phyloP scores from a whole-genome alignment of 2,888 invertebrate species.

The Pristionchus entomophagus region DNA sequence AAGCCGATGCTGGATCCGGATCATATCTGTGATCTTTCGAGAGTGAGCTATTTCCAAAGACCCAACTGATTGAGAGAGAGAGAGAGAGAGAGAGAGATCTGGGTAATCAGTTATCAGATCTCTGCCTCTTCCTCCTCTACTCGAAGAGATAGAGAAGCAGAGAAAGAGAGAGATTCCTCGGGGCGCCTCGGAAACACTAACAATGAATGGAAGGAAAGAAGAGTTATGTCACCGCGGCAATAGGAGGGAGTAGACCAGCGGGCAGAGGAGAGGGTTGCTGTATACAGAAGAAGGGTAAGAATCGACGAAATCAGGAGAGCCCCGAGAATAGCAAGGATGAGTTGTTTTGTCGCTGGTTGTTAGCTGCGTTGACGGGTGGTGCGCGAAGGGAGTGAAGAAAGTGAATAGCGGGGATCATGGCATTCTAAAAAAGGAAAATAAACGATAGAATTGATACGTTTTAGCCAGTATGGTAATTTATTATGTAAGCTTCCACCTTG shows the following conservation, averaged over 20 bases:
- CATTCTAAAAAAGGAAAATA: too few relatives aligned
- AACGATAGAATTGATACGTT: too few relatives aligned
- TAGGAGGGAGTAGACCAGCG: not conserved
- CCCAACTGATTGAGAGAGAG: too few relatives aligned
- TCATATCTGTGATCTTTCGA: not conserved
- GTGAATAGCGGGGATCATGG: not conserved
- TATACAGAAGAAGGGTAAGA: not conserved
- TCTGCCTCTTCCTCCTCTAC: not conserved
- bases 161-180: not conserved
- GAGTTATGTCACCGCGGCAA: not conserved
- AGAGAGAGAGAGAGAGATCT: too few relatives aligned
- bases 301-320: not conserved
- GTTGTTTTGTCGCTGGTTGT: too few relatives aligned
- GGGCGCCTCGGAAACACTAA: constrained; percentile 18
- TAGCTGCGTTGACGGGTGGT: too few relatives aligned
- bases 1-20: not conserved
- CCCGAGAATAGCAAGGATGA: not conserved
- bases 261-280: not conserved
- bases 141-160: not conserved
- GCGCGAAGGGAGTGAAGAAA: not conserved
- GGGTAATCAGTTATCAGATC: not conserved
- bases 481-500: too few relatives aligned
- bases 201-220: constrained; percentile 17
- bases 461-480: too few relatives aligned
- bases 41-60: not conserved